These are phyloP conservation scores for Hystrix cristata DNA, from an alignment of 2,113 vertebrate species.

Conservation along the genomic window DNA sequence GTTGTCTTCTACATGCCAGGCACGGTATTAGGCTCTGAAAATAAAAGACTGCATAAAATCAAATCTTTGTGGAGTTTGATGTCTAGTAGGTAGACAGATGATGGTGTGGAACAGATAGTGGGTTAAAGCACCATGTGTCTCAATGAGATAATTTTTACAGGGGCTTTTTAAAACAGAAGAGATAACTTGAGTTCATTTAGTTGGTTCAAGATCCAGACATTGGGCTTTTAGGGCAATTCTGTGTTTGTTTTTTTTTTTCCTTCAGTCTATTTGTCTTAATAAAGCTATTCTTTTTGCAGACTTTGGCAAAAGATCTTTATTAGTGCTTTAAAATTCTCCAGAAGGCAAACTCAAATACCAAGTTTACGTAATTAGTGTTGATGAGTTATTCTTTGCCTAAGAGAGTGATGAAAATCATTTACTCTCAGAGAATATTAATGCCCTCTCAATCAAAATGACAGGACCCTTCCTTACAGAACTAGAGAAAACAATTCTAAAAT, in stretches of 20 bases:
- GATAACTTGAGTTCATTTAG: not conserved
- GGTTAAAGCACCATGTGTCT: not conserved
- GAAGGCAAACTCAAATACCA: not conserved
- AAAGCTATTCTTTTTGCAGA: not conserved
- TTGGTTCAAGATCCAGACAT: not conserved
- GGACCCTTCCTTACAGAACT: not conserved
- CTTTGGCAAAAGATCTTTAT: not conserved
- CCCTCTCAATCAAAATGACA: not conserved
- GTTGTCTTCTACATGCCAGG: not conserved
- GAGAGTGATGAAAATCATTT: not conserved
- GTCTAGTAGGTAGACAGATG: not conserved
- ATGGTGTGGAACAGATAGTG: not conserved
- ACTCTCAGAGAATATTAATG: not conserved
- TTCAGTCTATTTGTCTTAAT: not conserved
- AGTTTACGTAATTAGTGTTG: not conserved
- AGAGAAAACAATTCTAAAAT: not conserved
- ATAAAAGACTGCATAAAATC: not conserved
- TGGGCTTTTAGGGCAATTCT: not conserved
- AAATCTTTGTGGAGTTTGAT: not conserved
- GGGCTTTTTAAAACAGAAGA: not conserved
- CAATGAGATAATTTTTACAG: not conserved
- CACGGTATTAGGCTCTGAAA: not conserved
- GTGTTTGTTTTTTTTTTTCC: not conserved
- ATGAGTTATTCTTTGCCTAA: not conserved
- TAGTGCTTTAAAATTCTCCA: conserved; percentile 19